Evolutionary conservation across 2,888 invertebrate genomes (phyloP), one percentile per base, ranked within the genome.

Genomic region (Chironomus riparius): DNA sequence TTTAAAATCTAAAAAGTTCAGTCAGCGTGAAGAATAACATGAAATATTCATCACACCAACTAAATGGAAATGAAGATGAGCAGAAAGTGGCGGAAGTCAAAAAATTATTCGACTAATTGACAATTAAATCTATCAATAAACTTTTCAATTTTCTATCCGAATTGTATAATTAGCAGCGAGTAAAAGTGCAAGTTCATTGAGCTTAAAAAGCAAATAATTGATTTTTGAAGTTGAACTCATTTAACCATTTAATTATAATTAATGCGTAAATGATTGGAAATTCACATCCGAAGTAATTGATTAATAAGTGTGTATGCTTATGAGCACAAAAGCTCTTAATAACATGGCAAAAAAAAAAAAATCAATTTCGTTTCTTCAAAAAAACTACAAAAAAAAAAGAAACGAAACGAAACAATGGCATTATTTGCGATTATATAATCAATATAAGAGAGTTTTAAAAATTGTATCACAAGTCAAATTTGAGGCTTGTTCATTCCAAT

Each of bases 391-490:
- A 28, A 2, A 2, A 4, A 28, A 15, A 24, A 24, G 4, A 24
- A 24, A 28, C 5, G 28, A 28, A 28, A 28, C 5, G 28, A 28
- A 56, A 56, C 56, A 15, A 15, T 56, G 15, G n/a, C 56, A 15
- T 15, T 13, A 18, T 50, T 15, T 15, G n/a, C 56, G 56, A 56
- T 56, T 56, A 56, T 56, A 18, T 56, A 50, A 50, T 15, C 28
- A 28, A 28, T 28, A 28, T 28, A 38, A 38, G 5, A 28, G 28
- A 28, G 5, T 1, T 3, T 28, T 50, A 12, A 18, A 65, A 65
- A 65, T 65, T 65, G 62, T 65, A 65, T 65, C 62, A 65, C 13
- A 65, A 65, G 62, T 24, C 62, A 65, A 65, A 65, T 24, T 65
- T 24, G 21, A 21, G 65, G 13, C 21, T 65, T 22, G 62, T 22